Percentiles rank a stretch among this genome's conserved stretches.
phyloP scores from a whole-genome alignment of 2,888 invertebrate species.

The Drosophila mimica region DNA sequence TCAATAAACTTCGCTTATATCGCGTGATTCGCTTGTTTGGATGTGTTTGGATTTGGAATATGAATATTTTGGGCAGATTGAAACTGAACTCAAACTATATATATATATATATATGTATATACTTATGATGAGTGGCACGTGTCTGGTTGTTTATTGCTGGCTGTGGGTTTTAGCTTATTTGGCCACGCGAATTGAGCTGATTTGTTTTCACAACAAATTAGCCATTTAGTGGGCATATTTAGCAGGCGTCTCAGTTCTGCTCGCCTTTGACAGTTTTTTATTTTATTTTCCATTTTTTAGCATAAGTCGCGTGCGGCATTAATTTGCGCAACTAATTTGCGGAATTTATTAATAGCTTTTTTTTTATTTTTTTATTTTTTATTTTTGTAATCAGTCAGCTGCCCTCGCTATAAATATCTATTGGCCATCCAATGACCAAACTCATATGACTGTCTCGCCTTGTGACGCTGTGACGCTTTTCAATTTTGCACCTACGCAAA shows the following conservation, averaged over 20 bases:
- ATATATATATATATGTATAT: neutral
- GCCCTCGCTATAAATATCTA: constrained; percentile 34
- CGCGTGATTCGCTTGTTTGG: neutral
- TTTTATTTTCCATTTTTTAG: constrained; percentile 18
- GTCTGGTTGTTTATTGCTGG: constrained; percentile 9
- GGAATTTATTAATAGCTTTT: neutral
- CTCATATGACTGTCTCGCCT: constrained; percentile 56
- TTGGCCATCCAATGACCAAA: constrained; percentile 6
- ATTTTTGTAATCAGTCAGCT: neutral
- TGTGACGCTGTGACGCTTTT: constrained; percentile 45
- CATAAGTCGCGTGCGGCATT: constrained; percentile 43
- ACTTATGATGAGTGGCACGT: constrained; percentile 13
- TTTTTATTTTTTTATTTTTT: neutral
- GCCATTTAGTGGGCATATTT: constrained; percentile 5
- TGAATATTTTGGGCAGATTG: neutral
- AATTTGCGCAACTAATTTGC: constrained; percentile 22
- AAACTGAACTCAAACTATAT: neutral
- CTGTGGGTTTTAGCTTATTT: constrained; percentile 10
- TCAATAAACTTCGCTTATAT: neutral
- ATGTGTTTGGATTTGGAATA: neutral
- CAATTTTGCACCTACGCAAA: constrained; percentile 72
- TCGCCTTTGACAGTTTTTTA: neutral
- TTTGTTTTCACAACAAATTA: constrained; percentile 44
- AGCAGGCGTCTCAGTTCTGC: neutral
- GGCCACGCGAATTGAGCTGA: neutral